Base-by-base conservation (phyloP, 1,140 invertebrate genomes). In the Lucilia cuprina region DNA sequence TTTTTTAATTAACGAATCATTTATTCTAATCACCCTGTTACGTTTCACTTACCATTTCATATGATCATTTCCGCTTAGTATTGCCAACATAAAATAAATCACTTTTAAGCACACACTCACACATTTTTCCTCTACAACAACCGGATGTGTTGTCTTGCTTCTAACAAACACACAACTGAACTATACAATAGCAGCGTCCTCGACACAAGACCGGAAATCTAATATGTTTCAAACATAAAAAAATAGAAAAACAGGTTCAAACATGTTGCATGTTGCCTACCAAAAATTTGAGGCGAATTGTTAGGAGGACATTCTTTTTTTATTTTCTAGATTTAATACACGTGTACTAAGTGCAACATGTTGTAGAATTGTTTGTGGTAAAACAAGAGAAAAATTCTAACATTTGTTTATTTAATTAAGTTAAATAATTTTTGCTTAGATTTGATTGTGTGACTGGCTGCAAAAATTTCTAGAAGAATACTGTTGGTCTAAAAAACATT, bases 61-160 rank as follows among this genome's bases (percentile, higher is more conserved):
- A 2, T n/a, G 77, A 80, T 80, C 77, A 21, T 80, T 80, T 80
- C 77, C 41, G n/a, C 47, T 50, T 50, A 25, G 41, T 14, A 14
- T 50, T 80, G 21, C 77, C 41, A 80, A 25, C 41, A 21, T 14
- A 17, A 55, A 17, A 55, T 55, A 55, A 55, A 55, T 12, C 65
- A 70, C 21, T 21, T 5, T 70, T 50, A 80, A 80, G 25, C 25
- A 47, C 34, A 21, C 41, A 41, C 41, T 80, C 17, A 80, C 77
- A 30, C 25, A 30, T 30, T 80, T 80, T 78, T 80, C 77, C 77
- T 50, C 34, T 80, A 17, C 77, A 19, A 80, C 77, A 80, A 80
- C 77, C 77, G 77, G 77, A 80, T 80, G 41, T 80, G 77, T 80
- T 80, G 77, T 49, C 41, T 70, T 70, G 65, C 19, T 21, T 7